phyloP scores from a whole-genome alignment of 2,888 invertebrate species.

The Panorpa germanica region DNA sequence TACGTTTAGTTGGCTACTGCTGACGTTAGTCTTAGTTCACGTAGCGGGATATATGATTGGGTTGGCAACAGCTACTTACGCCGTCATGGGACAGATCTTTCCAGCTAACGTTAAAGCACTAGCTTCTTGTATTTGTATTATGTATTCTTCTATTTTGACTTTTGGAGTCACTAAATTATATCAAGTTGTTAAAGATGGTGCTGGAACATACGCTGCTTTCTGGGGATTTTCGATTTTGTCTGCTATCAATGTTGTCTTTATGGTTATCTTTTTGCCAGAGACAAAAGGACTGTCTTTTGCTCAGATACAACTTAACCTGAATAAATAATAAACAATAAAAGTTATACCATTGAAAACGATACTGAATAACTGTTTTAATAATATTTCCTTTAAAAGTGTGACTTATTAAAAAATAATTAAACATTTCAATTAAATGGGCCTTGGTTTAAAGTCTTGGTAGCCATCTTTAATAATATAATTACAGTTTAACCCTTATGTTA shows the following conservation, averaged over 20 bases:
- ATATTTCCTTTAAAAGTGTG: no score
- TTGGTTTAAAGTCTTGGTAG: no score
- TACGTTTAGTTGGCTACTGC: slow-evolving; percentile 32
- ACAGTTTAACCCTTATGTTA: no score
- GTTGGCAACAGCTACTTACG: slow-evolving; percentile 40
- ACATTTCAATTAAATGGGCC: no score
- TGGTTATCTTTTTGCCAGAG: slow-evolving; percentile 32
- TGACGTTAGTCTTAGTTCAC: slow-evolving; percentile 35
- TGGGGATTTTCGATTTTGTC: slow-evolving; percentile 33
- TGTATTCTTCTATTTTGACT: slow-evolving; percentile 35
- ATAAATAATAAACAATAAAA: no score
- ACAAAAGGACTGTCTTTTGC: slow-evolving; percentile 40
- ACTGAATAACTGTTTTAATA: no score
- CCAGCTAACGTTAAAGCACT: slow-evolving; percentile 41
- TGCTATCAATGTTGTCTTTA: slow-evolving; percentile 30
- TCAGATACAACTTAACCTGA: no score
- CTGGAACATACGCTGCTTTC: slow-evolving; percentile 32
- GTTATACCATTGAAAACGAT: no score
- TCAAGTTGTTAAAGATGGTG: slow-evolving; percentile 29
- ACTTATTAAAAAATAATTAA: no score
- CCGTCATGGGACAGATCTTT: slow-evolving; percentile 42
- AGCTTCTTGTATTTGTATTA: slow-evolving; percentile 40
- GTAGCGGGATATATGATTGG: slow-evolving; percentile 41
- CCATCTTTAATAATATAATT: no score
- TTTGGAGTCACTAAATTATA: slow-evolving; percentile 37